These are phyloP conservation scores for Plebejus argus DNA, from an alignment of 2,888 invertebrate species.

Conservation along the genomic window DNA sequence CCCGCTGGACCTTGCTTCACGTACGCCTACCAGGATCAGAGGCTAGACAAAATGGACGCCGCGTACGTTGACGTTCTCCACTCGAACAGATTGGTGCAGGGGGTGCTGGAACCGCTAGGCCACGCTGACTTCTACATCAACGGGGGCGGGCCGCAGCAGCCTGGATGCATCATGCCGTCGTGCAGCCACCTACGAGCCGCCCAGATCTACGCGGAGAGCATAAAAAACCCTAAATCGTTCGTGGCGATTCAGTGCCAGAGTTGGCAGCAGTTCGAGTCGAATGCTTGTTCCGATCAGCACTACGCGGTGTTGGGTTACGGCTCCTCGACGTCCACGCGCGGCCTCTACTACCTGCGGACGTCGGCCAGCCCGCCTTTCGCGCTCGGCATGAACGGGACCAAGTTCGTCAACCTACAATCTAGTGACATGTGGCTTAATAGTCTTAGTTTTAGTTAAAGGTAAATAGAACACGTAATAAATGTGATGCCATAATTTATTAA, in stretches of 20 bases:
- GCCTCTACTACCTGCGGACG: constrained; percentile 72
- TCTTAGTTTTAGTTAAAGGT: constrained; percentile 20
- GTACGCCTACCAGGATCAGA: constrained; percentile 64
- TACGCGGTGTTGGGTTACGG: constrained; percentile 71
- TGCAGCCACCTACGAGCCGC: constrained; percentile 75
- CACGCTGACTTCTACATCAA: constrained; percentile 89
- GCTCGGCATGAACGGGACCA: constrained; percentile 68
- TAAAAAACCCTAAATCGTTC: constrained; percentile 65
- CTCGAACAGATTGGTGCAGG: constrained; percentile 72
- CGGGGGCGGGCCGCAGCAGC: constrained; percentile 85
- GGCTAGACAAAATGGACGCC: constrained; percentile 70
- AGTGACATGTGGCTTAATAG: constrained; percentile 40
- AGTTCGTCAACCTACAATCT: constrained; percentile 44
- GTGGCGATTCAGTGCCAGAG: constrained; percentile 63
- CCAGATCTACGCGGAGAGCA: constrained; percentile 68
- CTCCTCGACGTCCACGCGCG: constrained; percentile 65
- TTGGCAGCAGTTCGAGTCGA: constrained; percentile 66
- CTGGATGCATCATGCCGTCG: constrained; percentile 82
- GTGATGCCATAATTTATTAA: constrained; percentile 36
- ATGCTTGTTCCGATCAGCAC: constrained; percentile 59
- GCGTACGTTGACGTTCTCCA: constrained; percentile 72
- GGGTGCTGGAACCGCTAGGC: constrained; percentile 80
- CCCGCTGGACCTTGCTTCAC: constrained; percentile 78
- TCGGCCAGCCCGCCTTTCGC: constrained; percentile 62
- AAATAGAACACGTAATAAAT: constrained; percentile 15